phyloP scores from a whole-genome alignment of 2,797 vertebrate species.

The Ctenopoma kingsleyae region DNA sequence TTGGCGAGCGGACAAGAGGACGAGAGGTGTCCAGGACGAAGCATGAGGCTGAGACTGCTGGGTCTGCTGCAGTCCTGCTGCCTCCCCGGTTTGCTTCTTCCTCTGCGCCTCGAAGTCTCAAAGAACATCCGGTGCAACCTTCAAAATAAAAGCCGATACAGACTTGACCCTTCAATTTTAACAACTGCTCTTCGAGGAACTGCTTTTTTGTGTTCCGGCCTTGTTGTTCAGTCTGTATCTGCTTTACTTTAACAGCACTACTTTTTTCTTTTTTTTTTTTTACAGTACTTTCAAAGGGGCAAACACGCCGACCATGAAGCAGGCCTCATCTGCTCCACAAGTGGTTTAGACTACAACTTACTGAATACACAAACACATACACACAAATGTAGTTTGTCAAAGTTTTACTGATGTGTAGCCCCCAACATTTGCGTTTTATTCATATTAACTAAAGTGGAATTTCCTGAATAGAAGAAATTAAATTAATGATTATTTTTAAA shows the following conservation, averaged over 20 bases:
- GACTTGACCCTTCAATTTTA: neutral
- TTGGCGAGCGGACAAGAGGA: slow-evolving; percentile 58
- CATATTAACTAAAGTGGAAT: too few relatives aligned
- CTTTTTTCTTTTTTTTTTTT: slow-evolving; percentile 3
- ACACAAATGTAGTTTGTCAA: too few relatives aligned
- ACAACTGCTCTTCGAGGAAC: neutral
- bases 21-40: slow-evolving; percentile 74
- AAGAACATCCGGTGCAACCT: slow-evolving; percentile 2
- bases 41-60: slow-evolving; percentile 80
- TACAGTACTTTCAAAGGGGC: slow-evolving; percentile 25
- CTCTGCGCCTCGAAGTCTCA: slow-evolving; percentile 15
- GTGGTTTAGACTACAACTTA: slow-evolving; percentile 17
- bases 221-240: neutral
- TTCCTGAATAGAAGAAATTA: too few relatives aligned
- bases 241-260: neutral
- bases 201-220: slow-evolving; percentile 1
- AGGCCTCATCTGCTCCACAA: slow-evolving; percentile 20
- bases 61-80: slow-evolving; percentile 76
- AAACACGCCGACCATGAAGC: slow-evolving; percentile 40
- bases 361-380: too few relatives aligned
- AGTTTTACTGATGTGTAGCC: too few relatives aligned
- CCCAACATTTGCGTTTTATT: too few relatives aligned
- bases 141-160: slow-evolving; percentile 50
- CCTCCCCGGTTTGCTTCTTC: slow-evolving; percentile 66
- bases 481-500: too few relatives aligned